A percentile compares a stretch with the other conserved stretches of the same genome.
phyloP scores from a whole-genome alignment of 2,113 vertebrate genomes.

The Rhombomys opimus region DNA sequence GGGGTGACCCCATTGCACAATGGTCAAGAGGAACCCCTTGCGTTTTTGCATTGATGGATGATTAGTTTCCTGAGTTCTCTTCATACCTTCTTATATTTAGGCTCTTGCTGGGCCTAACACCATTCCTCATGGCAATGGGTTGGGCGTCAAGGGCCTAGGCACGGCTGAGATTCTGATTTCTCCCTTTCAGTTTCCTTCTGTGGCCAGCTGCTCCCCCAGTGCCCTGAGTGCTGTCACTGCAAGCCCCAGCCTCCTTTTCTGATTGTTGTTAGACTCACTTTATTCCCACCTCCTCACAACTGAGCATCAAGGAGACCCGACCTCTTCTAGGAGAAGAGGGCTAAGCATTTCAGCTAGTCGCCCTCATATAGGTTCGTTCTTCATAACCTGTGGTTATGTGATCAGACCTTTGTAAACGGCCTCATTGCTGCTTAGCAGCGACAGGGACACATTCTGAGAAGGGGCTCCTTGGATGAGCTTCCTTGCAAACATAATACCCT shows the following conservation, averaged over 20 bases:
- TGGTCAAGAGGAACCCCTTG: too few relatives aligned
- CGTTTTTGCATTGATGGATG: too few relatives aligned
- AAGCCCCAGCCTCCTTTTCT: not conserved
- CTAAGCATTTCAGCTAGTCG: not conserved
- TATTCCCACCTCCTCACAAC: not conserved
- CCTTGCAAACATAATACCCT: not conserved
- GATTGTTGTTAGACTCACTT: not conserved
- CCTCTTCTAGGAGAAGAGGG: not conserved
- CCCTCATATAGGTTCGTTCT: not conserved
- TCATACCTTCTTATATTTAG: too few relatives aligned
- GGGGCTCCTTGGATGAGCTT: not conserved
- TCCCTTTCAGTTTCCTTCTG: not conserved
- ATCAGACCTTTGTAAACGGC: constrained; percentile 3
- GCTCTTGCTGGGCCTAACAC: too few relatives aligned
- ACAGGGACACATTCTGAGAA: not conserved
- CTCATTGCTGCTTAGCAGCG: not conserved
- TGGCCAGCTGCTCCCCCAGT: not conserved
- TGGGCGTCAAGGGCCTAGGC: not conserved
- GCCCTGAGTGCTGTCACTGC: not conserved
- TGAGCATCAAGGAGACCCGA: not conserved
- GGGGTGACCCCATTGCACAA: too few relatives aligned
- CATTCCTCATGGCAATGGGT: not conserved
- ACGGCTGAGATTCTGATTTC: not conserved
- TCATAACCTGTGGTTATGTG: not conserved
- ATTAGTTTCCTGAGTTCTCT: too few relatives aligned